phyloP scores from a whole-genome alignment of 2,797 vertebrate genomes.

The Chaetodon trifasciatus region DNA sequence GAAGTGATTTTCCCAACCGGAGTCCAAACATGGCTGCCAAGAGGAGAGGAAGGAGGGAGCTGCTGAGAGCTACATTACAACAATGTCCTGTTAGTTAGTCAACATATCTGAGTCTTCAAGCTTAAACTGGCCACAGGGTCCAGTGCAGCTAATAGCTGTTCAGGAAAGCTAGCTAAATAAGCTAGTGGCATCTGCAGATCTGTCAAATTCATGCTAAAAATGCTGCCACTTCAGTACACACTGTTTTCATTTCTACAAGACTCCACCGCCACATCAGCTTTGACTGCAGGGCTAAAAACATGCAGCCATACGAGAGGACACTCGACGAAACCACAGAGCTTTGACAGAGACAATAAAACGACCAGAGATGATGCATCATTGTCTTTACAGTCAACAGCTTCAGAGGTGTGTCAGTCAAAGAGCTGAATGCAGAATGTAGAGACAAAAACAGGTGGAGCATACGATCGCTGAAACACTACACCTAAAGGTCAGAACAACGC shows the following conservation, averaged over 20 bases:
- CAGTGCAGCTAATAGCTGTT: too few relatives aligned
- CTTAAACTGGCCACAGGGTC: neutral
- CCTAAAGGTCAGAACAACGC: neutral
- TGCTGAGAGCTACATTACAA: neutral
- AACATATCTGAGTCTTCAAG: neutral
- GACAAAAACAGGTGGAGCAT: neutral
- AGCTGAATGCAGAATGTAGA: neutral
- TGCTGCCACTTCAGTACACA: too few relatives aligned
- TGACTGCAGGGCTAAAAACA: neutral
- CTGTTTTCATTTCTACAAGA: neutral
- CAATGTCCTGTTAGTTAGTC: too few relatives aligned
- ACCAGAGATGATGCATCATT: neutral
- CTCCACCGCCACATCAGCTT: neutral
- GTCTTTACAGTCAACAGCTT: neutral
- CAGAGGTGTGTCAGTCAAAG: neutral
- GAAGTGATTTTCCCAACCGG: neutral
- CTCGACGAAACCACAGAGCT: neutral
- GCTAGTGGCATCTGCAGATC: too few relatives aligned
- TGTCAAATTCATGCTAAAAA: neutral
- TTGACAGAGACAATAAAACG: neutral
- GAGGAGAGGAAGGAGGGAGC: neutral
- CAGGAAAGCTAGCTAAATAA: neutral
- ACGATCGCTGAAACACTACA: too few relatives aligned
- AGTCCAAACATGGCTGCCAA: neutral
- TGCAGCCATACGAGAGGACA: neutral